phyloP scores from a whole-genome alignment of 2,888 invertebrate genomes.

The Lamproptera curius region DNA sequence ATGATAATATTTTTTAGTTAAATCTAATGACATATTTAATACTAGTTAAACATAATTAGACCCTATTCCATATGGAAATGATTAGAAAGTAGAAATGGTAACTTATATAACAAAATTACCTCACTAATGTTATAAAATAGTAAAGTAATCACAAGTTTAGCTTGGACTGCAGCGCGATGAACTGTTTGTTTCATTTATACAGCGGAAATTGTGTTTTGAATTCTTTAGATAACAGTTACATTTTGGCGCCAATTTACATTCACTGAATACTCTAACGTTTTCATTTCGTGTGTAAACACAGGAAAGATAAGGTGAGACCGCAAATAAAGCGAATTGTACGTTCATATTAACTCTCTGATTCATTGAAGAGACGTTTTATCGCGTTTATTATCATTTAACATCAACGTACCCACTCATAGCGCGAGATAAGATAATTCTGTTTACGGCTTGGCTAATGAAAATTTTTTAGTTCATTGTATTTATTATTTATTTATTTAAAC shows the following conservation, averaged over 20 bases:
- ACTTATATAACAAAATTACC: too few species aligned
- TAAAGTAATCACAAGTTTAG: too few species aligned
- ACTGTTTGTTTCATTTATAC: neutral
- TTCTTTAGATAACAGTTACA: neutral
- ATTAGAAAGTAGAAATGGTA: too few species aligned
- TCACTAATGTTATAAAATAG: too few species aligned
- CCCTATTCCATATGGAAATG: too few species aligned
- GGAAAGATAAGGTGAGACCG: conserved; percentile 2
- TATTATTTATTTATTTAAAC: too few species aligned
- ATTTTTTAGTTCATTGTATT: conserved; percentile 23
- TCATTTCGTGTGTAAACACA: conserved; percentile 13
- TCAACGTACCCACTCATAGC: conserved; percentile 9
- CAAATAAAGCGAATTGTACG: conserved; percentile 3
- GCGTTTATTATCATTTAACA: conserved; percentile 7
- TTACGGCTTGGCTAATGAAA: conserved; percentile 31
- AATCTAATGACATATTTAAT: too few species aligned
- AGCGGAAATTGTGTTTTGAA: neutral
- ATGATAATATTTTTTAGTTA: too few species aligned
- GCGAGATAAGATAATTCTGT: conserved; percentile 32
- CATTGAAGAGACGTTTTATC: conserved; percentile 24
- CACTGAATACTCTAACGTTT: neutral
- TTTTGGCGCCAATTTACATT: neutral
- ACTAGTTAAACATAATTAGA: too few species aligned
- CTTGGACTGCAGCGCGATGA: too few species aligned
- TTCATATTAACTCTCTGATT: conserved; percentile 26